Percentiles rank a stretch among this genome's conserved stretches.
These are phyloP conservation scores for Sebastolobus altivelis DNA, from an alignment of 2,797 vertebrate genomes.

Conservation along the genomic window DNA sequence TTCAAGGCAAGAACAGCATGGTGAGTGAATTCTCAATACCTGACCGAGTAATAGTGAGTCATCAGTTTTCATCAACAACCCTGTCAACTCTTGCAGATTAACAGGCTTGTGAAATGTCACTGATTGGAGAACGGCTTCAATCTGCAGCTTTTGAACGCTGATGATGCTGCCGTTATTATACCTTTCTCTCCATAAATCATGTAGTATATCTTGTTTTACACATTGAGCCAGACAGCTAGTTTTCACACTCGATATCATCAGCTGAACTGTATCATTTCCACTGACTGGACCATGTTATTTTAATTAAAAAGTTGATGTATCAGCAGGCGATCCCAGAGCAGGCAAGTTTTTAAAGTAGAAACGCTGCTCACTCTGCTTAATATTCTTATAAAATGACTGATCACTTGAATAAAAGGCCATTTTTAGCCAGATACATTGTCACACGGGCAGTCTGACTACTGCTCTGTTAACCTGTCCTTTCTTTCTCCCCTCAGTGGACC, in stretches of 20 bases:
- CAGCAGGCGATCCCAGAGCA: constrained; percentile 23
- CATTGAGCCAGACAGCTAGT: constrained; percentile 1
- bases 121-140: constrained; percentile 9
- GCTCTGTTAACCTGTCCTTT: constrained; percentile 17
- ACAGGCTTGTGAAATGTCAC: neutral
- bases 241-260: constrained; percentile 7
- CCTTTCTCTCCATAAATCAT: neutral
- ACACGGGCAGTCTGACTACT: constrained; percentile 8
- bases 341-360: constrained; percentile 17
- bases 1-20: constrained; percentile 10
- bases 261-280: neutral
- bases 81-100: neutral
- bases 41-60: neutral
- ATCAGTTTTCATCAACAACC: neutral
- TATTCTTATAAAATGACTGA: constrained; percentile 19
- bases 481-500: constrained; percentile 87
- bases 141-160: constrained; percentile 9
- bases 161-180: neutral
- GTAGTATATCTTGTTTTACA: neutral
- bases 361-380: constrained; percentile 4
- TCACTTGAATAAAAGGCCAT: constrained; percentile 14
- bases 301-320: constrained; percentile 42
- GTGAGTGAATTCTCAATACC: neutral
- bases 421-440: constrained; percentile 6
- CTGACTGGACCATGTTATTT: constrained; percentile 19